These are phyloP conservation scores for human (Homo sapiens) DNA, from an alignment of 2,113 vertebrate species.

Conservation along the genomic window DNA sequence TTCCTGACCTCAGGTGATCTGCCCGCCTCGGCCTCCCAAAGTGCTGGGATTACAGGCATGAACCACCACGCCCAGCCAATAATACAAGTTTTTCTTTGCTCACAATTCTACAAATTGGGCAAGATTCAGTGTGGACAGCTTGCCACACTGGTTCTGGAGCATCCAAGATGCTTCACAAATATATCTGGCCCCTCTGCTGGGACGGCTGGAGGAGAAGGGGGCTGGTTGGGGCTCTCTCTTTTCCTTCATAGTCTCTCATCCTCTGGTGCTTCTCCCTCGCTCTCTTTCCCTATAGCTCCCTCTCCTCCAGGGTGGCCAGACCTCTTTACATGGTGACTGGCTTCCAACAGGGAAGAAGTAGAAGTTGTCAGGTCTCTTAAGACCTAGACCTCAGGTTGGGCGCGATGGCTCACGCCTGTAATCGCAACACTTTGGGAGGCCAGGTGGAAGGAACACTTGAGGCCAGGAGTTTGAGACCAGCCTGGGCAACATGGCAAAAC, in stretches of 20 bases:
- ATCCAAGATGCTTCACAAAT: background rate
- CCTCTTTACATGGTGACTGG: background rate
- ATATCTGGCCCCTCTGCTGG: background rate
- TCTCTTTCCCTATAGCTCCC: background rate
- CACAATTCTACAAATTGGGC: background rate
- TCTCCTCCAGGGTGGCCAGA: background rate
- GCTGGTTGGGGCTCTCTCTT: background rate
- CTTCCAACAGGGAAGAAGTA: background rate
- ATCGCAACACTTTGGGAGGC: no score
- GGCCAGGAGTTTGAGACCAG: no score
- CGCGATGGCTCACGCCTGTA: no score
- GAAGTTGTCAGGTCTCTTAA: background rate
- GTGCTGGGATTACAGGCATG: no score
- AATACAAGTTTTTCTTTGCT: background rate
- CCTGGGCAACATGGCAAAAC: no score
- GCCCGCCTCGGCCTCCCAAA: no score
- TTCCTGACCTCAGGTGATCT: no score
- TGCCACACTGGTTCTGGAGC: background rate
- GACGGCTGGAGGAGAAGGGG: background rate
- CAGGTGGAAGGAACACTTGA: no score
- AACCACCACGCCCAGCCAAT: no score
- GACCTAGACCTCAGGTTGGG: background rate
- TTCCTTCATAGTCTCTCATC: background rate
- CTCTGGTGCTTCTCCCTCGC: background rate
- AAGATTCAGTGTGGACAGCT: background rate